Conservation (phyloP, 2,113 vertebrate genomes). For the Trogon surrucura region DNA sequence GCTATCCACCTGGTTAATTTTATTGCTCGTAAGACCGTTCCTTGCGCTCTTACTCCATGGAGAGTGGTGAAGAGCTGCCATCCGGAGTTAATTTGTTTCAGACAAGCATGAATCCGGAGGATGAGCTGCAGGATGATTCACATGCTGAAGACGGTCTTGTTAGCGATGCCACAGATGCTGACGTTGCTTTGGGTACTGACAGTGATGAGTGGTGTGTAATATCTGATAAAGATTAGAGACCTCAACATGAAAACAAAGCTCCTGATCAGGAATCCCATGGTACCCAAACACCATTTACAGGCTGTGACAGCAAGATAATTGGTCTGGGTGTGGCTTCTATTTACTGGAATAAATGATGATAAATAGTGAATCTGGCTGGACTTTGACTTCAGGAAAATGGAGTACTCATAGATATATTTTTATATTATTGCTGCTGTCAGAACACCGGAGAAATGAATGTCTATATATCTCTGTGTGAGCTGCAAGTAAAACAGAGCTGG, state of each 20-base stretch:
- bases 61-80: background rate
- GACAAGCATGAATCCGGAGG: background rate
- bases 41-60: background rate
- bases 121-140: background rate
- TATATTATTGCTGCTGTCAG: constrained; percentile 29
- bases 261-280: constrained; percentile 28
- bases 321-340: constrained; percentile 34
- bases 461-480: constrained; percentile 13
- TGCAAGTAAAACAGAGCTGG: background rate
- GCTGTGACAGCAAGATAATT: constrained; percentile 54
- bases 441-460: background rate
- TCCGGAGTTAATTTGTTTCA: background rate
- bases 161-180: constrained; percentile 15
- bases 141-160: background rate
- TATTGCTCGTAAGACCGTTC: background rate
- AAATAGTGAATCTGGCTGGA: constrained; percentile 41
- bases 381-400: constrained; percentile 11
- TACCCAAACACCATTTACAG: constrained; percentile 52
- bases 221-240: constrained; percentile 60
- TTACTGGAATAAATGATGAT: constrained; percentile 51
- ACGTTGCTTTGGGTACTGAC: constrained; percentile 40
- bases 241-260: constrained; percentile 52
- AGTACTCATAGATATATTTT: constrained; percentile 38
- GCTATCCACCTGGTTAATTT: background rate
- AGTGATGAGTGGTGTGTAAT: constrained; percentile 64